Percentiles rank a stretch among this genome's conserved stretches.
phyloP scores from a whole-genome alignment of 2,113 vertebrate genomes.

The Ctenodactylus gundi region DNA sequence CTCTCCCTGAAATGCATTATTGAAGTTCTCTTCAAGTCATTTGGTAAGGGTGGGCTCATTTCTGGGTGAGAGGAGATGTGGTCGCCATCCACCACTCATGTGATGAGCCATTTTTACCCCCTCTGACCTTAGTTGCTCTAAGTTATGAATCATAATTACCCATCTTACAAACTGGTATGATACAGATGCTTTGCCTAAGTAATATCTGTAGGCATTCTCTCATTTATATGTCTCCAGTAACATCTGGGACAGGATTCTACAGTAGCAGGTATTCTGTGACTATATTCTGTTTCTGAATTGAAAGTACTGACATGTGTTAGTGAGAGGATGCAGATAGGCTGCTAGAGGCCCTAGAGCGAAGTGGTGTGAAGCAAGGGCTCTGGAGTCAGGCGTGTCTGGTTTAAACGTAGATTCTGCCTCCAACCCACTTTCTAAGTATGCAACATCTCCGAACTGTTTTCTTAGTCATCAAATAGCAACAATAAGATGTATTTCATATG shows the following conservation, averaged over 20 bases:
- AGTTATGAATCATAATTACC: not conserved
- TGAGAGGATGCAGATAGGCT: not conserved
- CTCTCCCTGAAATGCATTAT: slow-evolving; percentile 50
- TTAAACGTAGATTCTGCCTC: not conserved
- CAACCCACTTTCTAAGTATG: not conserved
- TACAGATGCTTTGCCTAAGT: not conserved
- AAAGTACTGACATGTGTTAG: not conserved
- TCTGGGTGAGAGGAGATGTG: slow-evolving; percentile 45
- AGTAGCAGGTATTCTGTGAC: not conserved
- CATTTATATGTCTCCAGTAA: not conserved
- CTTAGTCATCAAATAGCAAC: not conserved
- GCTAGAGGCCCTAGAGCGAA: not conserved
- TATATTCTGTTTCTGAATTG: not conserved
- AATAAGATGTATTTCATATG: slow-evolving; percentile 24
- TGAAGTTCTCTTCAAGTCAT: slow-evolving; percentile 61
- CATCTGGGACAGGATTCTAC: not conserved
- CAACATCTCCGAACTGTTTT: slow-evolving; percentile 23
- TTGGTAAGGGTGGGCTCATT: slow-evolving; percentile 43
- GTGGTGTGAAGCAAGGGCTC: not conserved
- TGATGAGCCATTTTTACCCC: not conserved
- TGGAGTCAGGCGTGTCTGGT: not conserved
- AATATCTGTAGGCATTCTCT: not conserved
- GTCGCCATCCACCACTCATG: slow-evolving; percentile 3
- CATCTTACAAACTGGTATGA: not conserved
- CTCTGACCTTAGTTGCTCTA: slow-evolving; percentile 4